phyloP scores from a whole-genome alignment of 2,113 vertebrate species.

The Pontoporia blainvillei region DNA sequence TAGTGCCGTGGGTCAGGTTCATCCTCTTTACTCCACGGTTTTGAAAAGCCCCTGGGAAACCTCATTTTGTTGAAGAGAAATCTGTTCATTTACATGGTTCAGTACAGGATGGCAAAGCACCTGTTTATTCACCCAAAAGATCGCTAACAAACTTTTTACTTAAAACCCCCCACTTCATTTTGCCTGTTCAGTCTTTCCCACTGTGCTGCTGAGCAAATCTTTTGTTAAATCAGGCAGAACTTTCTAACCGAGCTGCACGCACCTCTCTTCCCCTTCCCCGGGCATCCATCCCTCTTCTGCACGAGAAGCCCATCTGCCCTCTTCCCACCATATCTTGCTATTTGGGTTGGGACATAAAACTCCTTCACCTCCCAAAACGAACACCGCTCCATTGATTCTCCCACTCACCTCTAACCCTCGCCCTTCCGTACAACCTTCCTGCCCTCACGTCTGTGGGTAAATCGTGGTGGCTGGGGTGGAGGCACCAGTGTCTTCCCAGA shows the following conservation, averaged over 20 bases:
- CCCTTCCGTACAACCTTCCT: not conserved
- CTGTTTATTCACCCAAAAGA: not conserved
- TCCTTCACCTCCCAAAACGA: not conserved
- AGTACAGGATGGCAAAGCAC: not conserved
- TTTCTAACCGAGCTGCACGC: not conserved
- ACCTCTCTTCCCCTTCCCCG: not conserved
- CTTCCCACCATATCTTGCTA: fast-evolving
- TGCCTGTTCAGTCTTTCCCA: not conserved
- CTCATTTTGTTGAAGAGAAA: not conserved
- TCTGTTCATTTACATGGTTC: not conserved
- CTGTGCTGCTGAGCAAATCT: not conserved
- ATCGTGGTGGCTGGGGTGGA: not conserved
- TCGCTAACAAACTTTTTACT: not conserved
- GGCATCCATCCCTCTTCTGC: not conserved
- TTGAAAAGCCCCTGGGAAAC: not conserved
- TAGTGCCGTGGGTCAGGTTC: fast-evolving
- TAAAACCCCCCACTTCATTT: not conserved
- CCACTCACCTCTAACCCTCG: not conserved
- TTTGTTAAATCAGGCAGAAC: not conserved
- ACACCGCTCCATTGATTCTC: fast-evolving
- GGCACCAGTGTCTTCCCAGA: not conserved
- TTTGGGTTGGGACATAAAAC: not conserved
- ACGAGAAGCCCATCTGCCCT: not conserved
- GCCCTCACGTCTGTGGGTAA: not conserved
- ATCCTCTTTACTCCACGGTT: not conserved